Conservation (phyloP, 2,113 vertebrate species). For the Corvus hawaiiensis region DNA sequence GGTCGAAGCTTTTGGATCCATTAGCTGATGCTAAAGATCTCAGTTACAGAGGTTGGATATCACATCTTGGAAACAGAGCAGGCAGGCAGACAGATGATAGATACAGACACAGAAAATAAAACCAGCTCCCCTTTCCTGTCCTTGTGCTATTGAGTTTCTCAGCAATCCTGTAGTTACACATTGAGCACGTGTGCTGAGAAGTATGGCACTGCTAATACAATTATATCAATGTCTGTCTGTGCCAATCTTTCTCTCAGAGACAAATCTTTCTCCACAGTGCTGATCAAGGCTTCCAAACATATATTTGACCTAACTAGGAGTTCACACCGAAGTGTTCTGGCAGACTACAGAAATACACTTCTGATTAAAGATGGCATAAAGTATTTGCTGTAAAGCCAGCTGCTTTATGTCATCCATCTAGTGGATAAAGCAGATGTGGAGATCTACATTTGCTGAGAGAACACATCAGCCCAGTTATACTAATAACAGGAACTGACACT, state of each 20-base stretch:
- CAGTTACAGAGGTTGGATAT: not conserved
- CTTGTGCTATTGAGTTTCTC: not conserved
- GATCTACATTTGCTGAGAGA: not conserved
- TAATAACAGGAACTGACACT: not conserved
- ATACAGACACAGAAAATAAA: not conserved
- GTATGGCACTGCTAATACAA: not conserved
- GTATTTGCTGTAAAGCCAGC: not conserved
- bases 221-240: constrained; percentile 8
- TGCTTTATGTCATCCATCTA: constrained; percentile 6
- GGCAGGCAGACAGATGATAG: not conserved
- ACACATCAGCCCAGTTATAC: not conserved
- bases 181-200: not conserved
- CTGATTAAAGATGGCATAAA: constrained; percentile 27
- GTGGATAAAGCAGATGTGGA: not conserved
- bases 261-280: not conserved
- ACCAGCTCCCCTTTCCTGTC: not conserved
- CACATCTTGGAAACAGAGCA: not conserved
- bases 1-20: not conserved
- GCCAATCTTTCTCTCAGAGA: not conserved
- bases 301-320: constrained; percentile 26
- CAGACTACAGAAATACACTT: constrained; percentile 10
- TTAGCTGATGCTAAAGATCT: not conserved
- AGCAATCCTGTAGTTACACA: constrained; percentile 10
- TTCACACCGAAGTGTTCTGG: not conserved
- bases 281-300: constrained; percentile 14